Evolutionary conservation across 2,113 vertebrate genomes (phyloP), one percentile per base, ranked within the genome.

Genomic region (Opisthocomus hoazin): DNA sequence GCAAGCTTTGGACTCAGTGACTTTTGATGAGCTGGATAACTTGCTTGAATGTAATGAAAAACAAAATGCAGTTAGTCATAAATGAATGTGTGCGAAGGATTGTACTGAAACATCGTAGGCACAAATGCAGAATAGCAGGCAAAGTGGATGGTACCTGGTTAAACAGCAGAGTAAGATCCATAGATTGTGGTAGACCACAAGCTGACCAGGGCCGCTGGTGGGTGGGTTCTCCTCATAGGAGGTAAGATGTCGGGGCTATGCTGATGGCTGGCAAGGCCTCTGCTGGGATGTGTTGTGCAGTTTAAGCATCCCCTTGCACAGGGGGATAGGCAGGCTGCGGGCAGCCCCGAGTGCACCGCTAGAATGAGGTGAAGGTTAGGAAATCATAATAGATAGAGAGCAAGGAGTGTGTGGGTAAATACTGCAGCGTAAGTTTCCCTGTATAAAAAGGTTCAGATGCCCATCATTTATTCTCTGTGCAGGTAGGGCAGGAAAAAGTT

Each of bases 231-330:
- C 23, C 57, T 57, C 15, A 1, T 12, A n/a, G 57, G 57, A 80
- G 51, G 57, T 16, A 14, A 39, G 50, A 30, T 0, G 3, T 21
- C 1, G 2, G 66, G 73, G 43, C 26, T 43, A 26, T 18, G 22
- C 32, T 32, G 32, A 18, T 36, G 50, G 50, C 29, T 56, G 27
- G 41, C 1, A 1, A 65, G 50, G n/a, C n/a, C 41, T 36, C 20
- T 0, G 4, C 66, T 73, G 68, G n/a, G 21, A 16, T 4, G 4
- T 6, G 12, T 9, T 9, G 50, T 21, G n/a, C 29, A 17, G n/a
- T 48, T 36, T 29, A 36, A 24, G 22, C 37, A 37, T 32, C 32
- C 43, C 23, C 41, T 73, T 18, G 3, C 8, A 5, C 24, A 30
- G 30, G 15, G 24, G 17, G 7, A 8, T 20, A 15, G 76, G 53